These are phyloP conservation scores for Manis javanica DNA, from an alignment of 2,797 vertebrate species.

Conservation along the genomic window DNA sequence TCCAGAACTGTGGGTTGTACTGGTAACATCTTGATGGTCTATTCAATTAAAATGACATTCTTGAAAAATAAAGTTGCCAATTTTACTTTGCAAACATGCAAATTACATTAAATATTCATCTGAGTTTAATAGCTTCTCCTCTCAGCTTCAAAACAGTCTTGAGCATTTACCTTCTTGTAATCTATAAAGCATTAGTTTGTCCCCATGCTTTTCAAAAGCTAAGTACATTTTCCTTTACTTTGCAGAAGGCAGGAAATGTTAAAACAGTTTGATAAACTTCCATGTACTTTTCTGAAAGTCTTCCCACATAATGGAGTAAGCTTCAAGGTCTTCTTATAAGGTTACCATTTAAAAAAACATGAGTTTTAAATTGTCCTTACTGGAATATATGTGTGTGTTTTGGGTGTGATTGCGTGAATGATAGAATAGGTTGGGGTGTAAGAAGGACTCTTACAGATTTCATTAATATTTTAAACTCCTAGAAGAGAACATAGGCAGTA, in stretches of 20 bases:
- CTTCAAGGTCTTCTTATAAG: background rate
- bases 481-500: no score
- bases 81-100: conserved; percentile 34
- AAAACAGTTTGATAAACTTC: conserved; percentile 17
- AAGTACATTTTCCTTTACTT: background rate
- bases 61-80: conserved; percentile 13
- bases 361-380: background rate
- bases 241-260: background rate
- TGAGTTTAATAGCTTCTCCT: background rate
- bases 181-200: conserved; percentile 24
- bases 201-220: background rate
- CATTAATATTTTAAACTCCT: background rate
- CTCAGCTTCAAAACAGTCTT: conserved; percentile 18
- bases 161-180: conserved; percentile 24
- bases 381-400: background rate
- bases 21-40: background rate
- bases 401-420: background rate
- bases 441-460: background rate
- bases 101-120: background rate
- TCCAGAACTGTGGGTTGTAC: background rate
- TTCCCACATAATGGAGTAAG: background rate
- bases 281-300: background rate
- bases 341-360: background rate
- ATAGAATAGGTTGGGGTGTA: background rate
- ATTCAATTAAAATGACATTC: conserved; percentile 17